Evolutionary conservation across 2,113 vertebrate species (phyloP).

Genomic region (Phoenicopterus ruber): DNA sequence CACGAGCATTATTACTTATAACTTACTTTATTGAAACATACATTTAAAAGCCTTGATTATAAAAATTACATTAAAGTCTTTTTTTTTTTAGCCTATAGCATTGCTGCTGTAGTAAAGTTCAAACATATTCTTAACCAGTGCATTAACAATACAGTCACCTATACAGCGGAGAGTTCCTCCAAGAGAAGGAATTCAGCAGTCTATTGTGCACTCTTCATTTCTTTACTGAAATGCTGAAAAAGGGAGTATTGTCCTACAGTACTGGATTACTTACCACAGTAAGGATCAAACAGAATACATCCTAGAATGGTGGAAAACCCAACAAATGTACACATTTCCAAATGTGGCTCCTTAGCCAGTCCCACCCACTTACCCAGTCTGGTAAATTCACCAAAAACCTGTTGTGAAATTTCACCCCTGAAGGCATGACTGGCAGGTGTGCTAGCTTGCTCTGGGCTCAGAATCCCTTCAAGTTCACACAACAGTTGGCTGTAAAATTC

Average conservation of each 20-base stretch:
- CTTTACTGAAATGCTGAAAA: neutral
- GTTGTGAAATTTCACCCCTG: neutral
- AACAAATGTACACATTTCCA: accelerated
- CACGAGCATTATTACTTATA: neutral
- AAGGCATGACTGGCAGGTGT: neutral
- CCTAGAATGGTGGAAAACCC: neutral
- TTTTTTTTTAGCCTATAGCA: neutral
- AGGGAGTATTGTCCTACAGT: neutral
- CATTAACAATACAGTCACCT: neutral
- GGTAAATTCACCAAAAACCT: neutral
- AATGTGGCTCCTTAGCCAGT: neutral
- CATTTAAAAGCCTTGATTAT: neutral
- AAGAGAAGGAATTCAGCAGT: neutral
- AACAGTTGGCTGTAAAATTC: slow-evolving; percentile 4
- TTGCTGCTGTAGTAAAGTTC: neutral
- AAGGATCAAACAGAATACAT: neutral
- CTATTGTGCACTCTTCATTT: neutral
- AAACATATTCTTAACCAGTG: neutral
- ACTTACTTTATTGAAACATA: neutral
- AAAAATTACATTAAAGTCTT: neutral
- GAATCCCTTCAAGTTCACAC: neutral
- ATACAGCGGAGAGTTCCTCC: neutral
- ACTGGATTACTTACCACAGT: neutral
- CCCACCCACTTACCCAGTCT: neutral
- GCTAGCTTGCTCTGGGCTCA: neutral